Evolutionary conservation across 2,888 invertebrate species (phyloP).

Genomic region (Drosophila pegasa): DNA sequence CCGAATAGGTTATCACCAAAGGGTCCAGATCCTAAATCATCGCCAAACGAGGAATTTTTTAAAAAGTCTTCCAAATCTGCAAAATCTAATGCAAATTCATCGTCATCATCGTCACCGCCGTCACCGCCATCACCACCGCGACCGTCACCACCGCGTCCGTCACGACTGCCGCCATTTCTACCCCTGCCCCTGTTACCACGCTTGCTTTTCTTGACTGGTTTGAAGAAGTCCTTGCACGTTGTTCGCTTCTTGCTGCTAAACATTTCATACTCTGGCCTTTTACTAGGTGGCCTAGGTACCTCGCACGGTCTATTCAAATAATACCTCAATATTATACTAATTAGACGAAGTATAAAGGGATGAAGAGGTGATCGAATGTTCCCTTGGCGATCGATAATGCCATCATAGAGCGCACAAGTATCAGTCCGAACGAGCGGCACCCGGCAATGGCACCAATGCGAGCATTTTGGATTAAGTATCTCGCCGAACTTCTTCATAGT

Average conservation of each 20-base stretch:
- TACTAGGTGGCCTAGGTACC: not conserved
- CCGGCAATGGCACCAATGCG: constrained; percentile 36
- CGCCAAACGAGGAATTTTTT: not conserved
- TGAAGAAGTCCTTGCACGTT: constrained; percentile 28
- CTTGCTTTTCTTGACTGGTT: not conserved
- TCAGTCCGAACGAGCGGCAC: constrained; percentile 45
- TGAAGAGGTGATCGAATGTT: constrained; percentile 44
- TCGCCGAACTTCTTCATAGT: constrained; percentile 44
- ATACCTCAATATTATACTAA: constrained; percentile 36
- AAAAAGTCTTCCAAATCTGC: not conserved
- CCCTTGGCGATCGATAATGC: constrained; percentile 46
- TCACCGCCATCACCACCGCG: no score
- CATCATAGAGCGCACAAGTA: constrained; percentile 46
- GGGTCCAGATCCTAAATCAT: not conserved
- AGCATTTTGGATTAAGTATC: constrained; percentile 41
- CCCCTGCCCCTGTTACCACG: no score
- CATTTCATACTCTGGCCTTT: constrained; percentile 1
- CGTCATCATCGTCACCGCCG: not conserved
- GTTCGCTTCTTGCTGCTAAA: not conserved
- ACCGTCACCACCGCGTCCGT: no score
- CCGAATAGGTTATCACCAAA: not conserved
- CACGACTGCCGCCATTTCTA: no score
- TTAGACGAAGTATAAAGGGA: constrained; percentile 30
- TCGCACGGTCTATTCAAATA: constrained; percentile 29
- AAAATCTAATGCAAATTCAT: not conserved